Percentiles rank a stretch among this genome's conserved stretches.
Conservation (phyloP, 2,797 vertebrate genomes). For the Bryconaethiops microstoma region DNA sequence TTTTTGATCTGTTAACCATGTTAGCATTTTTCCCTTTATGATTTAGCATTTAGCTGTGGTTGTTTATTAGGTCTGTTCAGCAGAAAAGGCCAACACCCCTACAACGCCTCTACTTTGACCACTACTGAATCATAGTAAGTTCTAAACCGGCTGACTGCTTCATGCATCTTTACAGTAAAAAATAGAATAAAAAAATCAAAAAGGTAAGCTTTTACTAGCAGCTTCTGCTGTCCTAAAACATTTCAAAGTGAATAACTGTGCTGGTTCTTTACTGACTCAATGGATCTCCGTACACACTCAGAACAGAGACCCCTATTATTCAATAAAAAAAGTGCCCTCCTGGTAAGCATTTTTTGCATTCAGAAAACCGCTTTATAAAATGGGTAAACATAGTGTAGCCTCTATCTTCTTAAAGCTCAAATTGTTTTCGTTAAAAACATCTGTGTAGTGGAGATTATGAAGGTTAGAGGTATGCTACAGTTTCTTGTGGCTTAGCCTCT, state of each 20-base stretch:
- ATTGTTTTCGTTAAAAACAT: neutral
- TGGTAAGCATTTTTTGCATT: neutral
- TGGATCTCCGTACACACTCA: too few relatives aligned
- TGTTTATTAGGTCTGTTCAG: neutral
- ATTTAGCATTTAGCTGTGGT: too few relatives aligned
- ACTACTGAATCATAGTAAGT: neutral
- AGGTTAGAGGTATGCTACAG: conserved; percentile 1
- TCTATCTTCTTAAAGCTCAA: neutral
- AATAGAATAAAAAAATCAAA: neutral
- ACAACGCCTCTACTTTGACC: neutral
- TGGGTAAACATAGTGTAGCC: neutral
- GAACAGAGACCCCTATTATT: too few relatives aligned
- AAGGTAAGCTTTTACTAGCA: too few relatives aligned
- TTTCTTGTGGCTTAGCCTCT: neutral
- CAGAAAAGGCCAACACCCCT: conserved; percentile 12
- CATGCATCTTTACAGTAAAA: neutral
- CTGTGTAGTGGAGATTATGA: neutral
- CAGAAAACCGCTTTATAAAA: neutral
- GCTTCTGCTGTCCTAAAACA: too few relatives aligned
- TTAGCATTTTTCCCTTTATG: too few relatives aligned
- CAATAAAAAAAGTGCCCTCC: neutral
- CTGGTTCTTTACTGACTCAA: neutral
- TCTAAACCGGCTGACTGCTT: too few relatives aligned
- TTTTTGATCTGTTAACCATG: too few relatives aligned
- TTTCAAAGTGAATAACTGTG: too few relatives aligned